phyloP scores from a whole-genome alignment of 2,113 vertebrate genomes.

The Gymnogyps californianus region DNA sequence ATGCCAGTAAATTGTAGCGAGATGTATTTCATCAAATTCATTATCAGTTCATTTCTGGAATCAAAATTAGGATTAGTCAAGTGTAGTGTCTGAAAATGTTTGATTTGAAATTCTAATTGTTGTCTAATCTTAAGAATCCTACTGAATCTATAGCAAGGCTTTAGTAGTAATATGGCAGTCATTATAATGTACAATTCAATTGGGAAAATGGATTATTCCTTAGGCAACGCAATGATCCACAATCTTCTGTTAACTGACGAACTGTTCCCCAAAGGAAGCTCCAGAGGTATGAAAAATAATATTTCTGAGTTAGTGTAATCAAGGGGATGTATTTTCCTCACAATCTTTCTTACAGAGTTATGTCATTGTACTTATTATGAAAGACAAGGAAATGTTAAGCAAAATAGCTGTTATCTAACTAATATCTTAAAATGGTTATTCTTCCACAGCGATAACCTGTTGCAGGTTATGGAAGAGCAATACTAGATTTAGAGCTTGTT shows the following conservation, averaged over 20 bases:
- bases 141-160: background rate
- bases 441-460: background rate
- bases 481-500: background rate
- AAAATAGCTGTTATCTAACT: background rate
- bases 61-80: constrained; percentile 1
- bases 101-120: constrained; percentile 25
- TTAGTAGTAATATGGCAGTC: background rate
- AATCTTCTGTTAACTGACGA: background rate
- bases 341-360: background rate
- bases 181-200: background rate
- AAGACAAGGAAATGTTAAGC: background rate
- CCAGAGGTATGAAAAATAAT: background rate
- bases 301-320: background rate
- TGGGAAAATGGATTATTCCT: background rate
- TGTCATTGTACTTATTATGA: background rate
- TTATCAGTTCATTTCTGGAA: constrained; percentile 10
- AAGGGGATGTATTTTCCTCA: background rate
- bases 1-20: background rate
- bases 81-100: background rate
- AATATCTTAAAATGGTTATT: background rate
- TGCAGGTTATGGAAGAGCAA: background rate
- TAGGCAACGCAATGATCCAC: background rate
- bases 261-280: background rate
- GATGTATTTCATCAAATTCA: background rate
- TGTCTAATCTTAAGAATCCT: background rate